phyloP scores from a whole-genome alignment of 2,113 vertebrate genomes.

The Chloroceryle aenea region DNA sequence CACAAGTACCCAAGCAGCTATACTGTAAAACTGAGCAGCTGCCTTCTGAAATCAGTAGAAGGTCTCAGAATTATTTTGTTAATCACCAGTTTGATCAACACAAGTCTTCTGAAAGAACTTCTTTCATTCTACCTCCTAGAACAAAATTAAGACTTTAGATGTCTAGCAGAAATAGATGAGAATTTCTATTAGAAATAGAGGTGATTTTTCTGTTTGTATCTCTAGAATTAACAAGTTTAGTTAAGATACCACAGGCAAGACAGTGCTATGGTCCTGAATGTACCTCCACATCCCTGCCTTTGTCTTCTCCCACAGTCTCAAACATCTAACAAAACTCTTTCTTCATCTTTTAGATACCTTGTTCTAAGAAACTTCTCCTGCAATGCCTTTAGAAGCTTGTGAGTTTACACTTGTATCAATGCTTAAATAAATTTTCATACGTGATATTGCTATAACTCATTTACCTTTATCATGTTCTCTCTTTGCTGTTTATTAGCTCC shows the following conservation, averaged over 20 bases:
- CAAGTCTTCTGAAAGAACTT: background rate
- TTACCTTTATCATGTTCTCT: constrained; percentile 13
- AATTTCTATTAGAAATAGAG: background rate
- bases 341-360: background rate
- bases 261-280: background rate
- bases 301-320: background rate
- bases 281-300: background rate
- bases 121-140: background rate
- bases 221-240: background rate
- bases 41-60: background rate
- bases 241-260: background rate
- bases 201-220: background rate
- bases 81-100: background rate
- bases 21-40: background rate
- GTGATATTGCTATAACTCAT: background rate
- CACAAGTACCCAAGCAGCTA: background rate
- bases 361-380: background rate
- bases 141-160: background rate
- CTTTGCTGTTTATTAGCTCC: constrained; percentile 29
- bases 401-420: background rate
- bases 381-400: background rate
- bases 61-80: background rate
- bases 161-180: background rate
- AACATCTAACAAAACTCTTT: background rate
- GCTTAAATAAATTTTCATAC: constrained; percentile 1